These are phyloP conservation scores for Agraylea sexmaculata DNA, from an alignment of 1,140 invertebrate species.

Conservation along the genomic window DNA sequence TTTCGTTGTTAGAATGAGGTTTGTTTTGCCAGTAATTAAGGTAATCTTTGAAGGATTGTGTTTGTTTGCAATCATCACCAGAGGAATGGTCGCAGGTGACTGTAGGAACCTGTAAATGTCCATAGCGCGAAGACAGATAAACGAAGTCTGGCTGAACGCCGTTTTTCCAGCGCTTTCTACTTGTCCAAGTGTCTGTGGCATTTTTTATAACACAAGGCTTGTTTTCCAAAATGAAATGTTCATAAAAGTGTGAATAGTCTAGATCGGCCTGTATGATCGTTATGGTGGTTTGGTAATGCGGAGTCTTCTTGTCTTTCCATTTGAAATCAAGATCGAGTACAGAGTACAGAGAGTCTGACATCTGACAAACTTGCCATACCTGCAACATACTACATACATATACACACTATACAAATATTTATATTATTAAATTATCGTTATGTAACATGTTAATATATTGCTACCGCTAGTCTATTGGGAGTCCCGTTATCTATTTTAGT, in stretches of 20 bases:
- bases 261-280: no score
- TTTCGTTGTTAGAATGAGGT: conserved; percentile 32
- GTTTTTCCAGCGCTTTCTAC: conserved; percentile 44
- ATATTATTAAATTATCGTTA: no score
- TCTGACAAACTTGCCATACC: no score
- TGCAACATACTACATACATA: no score
- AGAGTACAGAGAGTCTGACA: no score
- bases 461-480: no score
- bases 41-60: conserved; percentile 56
- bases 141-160: conserved; percentile 48
- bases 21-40: conserved; percentile 53
- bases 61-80: conserved; percentile 58
- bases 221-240: conserved; percentile 47
- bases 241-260: conserved; percentile 44
- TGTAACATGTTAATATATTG: no score
- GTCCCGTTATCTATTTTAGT: no score
- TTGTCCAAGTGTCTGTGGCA: conserved; percentile 49
- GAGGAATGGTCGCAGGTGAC: conserved; percentile 64
- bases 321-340: no score
- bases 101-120: conserved; percentile 52
- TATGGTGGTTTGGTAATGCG: no score
- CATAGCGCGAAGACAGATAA: conserved; percentile 46
- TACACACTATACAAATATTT: no score
- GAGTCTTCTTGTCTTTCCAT: no score
- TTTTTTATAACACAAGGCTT: conserved; percentile 52